Evolutionary conservation across 1,140 invertebrate species (phyloP).

Genomic region (Belonocnema kinseyi): DNA sequence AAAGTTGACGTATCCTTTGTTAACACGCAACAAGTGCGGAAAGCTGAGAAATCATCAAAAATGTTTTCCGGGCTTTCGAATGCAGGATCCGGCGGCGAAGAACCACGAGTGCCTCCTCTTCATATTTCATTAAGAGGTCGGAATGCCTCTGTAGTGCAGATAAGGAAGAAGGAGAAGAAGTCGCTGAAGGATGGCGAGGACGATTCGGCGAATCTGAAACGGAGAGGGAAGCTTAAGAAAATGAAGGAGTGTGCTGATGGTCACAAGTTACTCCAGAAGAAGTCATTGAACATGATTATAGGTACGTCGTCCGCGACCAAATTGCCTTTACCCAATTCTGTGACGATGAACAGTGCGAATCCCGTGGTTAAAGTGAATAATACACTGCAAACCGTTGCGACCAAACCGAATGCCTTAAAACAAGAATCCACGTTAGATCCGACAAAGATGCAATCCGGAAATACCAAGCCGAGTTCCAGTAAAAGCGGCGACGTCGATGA

Average conservation of each 20-base stretch:
- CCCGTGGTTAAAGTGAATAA: constrained; percentile 68
- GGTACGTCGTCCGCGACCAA: constrained; percentile 68
- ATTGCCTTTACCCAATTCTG: constrained; percentile 68
- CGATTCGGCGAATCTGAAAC: constrained; percentile 67
- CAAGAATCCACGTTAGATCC: constrained; percentile 63
- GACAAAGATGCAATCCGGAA: constrained; percentile 56
- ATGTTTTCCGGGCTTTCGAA: constrained; percentile 56
- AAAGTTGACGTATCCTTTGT: constrained; percentile 88
- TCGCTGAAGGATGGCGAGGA: constrained; percentile 68
- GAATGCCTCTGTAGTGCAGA: constrained; percentile 91
- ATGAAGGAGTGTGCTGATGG: constrained; percentile 71
- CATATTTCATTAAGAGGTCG: constrained; percentile 91
- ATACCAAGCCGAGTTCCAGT: constrained; percentile 63
- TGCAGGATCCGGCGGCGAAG: constrained; percentile 74
- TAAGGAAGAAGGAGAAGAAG: constrained; percentile 86
- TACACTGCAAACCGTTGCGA: constrained; percentile 66
- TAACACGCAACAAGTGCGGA: constrained; percentile 75
- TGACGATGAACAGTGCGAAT: constrained; percentile 68
- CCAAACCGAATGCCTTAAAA: constrained; percentile 73
- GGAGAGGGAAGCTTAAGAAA: constrained; percentile 72
- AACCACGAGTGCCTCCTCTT: constrained; percentile 89
- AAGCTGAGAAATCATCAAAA: constrained; percentile 74
- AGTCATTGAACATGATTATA: constrained; percentile 71
- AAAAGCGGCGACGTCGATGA: constrained; percentile 72
- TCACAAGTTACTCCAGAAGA: constrained; percentile 72